These are phyloP conservation scores for Periplaneta americana DNA, from an alignment of 1,140 invertebrate genomes.

Conservation along the genomic window DNA sequence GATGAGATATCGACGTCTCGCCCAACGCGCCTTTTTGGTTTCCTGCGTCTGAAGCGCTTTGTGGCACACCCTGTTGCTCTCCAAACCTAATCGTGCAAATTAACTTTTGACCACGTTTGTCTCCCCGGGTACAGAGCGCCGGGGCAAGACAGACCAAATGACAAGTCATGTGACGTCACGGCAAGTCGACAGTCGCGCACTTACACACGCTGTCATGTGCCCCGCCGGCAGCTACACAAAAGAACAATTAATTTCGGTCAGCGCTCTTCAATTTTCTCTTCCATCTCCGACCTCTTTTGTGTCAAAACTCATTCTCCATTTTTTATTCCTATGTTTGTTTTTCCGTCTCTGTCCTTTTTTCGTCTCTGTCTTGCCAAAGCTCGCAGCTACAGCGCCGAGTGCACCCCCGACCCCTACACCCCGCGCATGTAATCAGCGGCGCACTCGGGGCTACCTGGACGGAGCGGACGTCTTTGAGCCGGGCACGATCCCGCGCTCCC, in stretches of 20 bases:
- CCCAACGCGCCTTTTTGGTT: too few relatives aligned
- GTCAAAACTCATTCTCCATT: not conserved
- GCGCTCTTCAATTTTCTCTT: not conserved
- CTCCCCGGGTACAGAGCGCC: too few relatives aligned
- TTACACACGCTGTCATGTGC: not conserved
- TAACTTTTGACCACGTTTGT: not conserved
- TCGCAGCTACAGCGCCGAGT: not conserved
- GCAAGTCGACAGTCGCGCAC: not conserved
- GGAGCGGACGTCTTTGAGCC: too few relatives aligned
- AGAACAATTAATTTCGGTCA: not conserved
- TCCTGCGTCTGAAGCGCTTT: too few relatives aligned
- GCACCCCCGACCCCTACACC: too few relatives aligned
- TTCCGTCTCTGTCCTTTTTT: too few relatives aligned
- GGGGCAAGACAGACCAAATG: not conserved
- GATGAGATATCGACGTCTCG: too few relatives aligned
- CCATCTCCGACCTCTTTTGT: not conserved
- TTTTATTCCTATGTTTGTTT: not conserved
- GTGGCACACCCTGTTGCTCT: not conserved
- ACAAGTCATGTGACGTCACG: not conserved
- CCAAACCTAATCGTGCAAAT: not conserved
- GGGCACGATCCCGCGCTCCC: not conserved
- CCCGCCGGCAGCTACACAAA: not conserved
- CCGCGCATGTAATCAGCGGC: not conserved
- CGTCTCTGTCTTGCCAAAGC: not conserved
- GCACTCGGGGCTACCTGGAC: too few relatives aligned